Base-by-base conservation (phyloP, 2,888 invertebrate species). In the Desoria tigrina region DNA sequence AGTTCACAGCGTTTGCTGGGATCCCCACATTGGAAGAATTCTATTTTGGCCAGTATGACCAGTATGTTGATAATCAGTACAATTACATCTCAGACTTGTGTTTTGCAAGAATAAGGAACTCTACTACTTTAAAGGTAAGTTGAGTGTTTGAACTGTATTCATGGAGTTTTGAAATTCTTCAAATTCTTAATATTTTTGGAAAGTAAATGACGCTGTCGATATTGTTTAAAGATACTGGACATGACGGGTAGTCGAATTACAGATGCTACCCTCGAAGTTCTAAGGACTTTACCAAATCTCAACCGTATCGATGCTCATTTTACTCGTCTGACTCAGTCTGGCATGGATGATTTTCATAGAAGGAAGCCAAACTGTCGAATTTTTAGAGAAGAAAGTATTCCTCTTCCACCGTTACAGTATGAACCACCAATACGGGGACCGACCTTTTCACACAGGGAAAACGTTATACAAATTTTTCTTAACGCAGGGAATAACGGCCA, bases 1-100 rank as follows among this genome's bases (percentile, higher is more conserved):
- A 76, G 45, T 68, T 74, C 42, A 69, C 67, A n/a, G 67, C 72
- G 9, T 66, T 73, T 51, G 64, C 65, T 24, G 42, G 58, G 6
- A 65, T 76, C 21, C 27, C 65, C 16, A 68, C 65, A 14, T 63
- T 76, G 21, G 73, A 76, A 60, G 76, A 76, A 56, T 74, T 76
- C 39, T 70, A 71, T 61, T 63, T 76, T 61, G 76, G 76, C 3
- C 71, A 76, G 59, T 76, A 76, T 49, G 74, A 74, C 42, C 59
- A 68, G 26, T 58, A 62, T 42, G 61, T 61, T 1, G 66, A 66
- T 54, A 51, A 61, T 14, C 64, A 68, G 32, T 57, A 62, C 42
- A 70, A 68, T 59, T 65, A 66, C 42, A 72, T 72, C 28, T 61
- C 42, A n/a, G 72, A 72, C 60, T 37, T 68, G 24, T 70, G 72